Conservation (phyloP, 2,888 invertebrate species). For the Sinodicranocentrus sp. region DNA sequence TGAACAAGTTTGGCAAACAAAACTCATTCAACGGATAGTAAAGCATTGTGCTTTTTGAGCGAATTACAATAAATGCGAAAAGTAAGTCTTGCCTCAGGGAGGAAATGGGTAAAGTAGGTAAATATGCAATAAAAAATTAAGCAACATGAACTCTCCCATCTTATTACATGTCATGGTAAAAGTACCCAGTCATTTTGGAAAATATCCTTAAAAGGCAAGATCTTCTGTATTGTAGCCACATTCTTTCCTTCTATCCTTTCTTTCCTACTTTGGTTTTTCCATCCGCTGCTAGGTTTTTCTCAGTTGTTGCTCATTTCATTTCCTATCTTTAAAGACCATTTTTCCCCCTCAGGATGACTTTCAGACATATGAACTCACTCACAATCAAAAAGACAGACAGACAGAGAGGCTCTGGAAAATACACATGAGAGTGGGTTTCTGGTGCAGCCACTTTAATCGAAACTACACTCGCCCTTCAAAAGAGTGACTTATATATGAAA, state of each 20-base stretch:
- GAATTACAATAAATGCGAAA: slow-evolving; percentile 6
- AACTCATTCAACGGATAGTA: no score
- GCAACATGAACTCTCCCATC: background rate
- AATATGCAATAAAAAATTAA: slow-evolving; percentile 1
- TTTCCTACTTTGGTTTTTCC: no score
- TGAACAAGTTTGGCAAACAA: no score
- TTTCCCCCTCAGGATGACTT: background rate
- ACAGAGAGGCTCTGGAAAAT: background rate
- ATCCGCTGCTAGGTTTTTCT: background rate
- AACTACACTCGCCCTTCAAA: background rate
- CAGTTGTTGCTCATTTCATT: slow-evolving; percentile 33
- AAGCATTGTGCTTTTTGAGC: no score
- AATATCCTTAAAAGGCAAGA: background rate
- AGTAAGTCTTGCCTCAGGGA: background rate
- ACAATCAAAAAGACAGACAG: slow-evolving; percentile 6
- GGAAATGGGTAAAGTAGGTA: background rate
- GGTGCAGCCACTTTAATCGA: background rate
- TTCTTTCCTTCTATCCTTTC: no score
- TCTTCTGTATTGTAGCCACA: no score
- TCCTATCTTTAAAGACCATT: background rate
- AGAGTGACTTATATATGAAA: no score
- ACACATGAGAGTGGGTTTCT: background rate
- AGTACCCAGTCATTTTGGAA: background rate
- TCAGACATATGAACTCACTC: background rate
- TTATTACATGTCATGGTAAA: background rate